Percentiles rank a stretch among this genome's conserved stretches.
These are phyloP conservation scores for Corythornis vintsioides DNA, from an alignment of 2,113 vertebrate genomes.

Conservation along the genomic window DNA sequence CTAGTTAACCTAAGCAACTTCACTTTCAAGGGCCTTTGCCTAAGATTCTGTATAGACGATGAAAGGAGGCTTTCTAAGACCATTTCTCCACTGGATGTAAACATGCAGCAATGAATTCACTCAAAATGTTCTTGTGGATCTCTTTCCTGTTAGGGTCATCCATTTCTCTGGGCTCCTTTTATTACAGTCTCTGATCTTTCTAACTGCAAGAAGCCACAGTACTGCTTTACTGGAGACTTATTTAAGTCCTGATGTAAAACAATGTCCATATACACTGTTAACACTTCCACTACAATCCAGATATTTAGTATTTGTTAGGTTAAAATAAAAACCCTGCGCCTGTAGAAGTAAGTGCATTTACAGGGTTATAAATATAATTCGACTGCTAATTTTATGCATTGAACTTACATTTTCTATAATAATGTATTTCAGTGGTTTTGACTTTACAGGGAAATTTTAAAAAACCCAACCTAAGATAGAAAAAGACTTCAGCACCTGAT, in stretches of 20 bases:
- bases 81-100: slow-evolving; percentile 6
- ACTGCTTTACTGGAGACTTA: neutral
- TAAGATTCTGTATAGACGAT: neutral
- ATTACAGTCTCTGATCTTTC: neutral
- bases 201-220: neutral
- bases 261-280: neutral
- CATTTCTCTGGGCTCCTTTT: neutral
- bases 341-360: neutral
- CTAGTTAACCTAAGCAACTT: neutral
- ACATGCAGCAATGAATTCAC: neutral
- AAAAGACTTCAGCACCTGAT: slow-evolving; percentile 19
- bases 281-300: neutral
- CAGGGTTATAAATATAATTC: neutral
- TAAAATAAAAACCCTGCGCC: neutral
- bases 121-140: slow-evolving; percentile 18
- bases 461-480: neutral
- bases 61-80: slow-evolving; percentile 37
- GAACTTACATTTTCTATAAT: slow-evolving; percentile 55
- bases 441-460: neutral
- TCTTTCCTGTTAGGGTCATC: neutral
- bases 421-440: slow-evolving; percentile 68
- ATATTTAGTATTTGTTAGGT: neutral
- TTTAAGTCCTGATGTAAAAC: slow-evolving; percentile 3
- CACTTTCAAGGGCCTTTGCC: neutral
- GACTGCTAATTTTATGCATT: slow-evolving; percentile 34